These are phyloP conservation scores for Prunella strophiata DNA, from an alignment of 2,797 vertebrate species.

Conservation along the genomic window DNA sequence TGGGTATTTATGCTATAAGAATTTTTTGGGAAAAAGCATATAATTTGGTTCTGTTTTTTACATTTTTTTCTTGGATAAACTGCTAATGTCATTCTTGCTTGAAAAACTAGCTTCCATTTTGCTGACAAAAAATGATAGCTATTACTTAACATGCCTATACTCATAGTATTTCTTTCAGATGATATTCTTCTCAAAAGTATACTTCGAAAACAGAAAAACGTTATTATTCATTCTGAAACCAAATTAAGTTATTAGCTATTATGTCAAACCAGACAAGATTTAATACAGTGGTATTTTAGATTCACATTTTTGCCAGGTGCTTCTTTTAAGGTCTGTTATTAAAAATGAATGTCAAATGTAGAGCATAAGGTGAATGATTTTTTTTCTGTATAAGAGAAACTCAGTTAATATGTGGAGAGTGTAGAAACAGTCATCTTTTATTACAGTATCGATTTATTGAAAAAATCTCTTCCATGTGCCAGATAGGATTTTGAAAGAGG, in stretches of 20 bases:
- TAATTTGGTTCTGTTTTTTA: not conserved
- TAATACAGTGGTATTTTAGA: not conserved
- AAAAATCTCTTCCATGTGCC: not conserved
- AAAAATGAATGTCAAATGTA: not conserved
- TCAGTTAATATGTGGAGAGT: not conserved
- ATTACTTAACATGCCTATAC: not conserved
- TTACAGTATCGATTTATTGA: constrained; percentile 25
- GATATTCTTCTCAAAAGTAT: not conserved
- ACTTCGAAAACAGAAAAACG: not conserved
- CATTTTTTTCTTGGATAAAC: not conserved
- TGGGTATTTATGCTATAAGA: not conserved
- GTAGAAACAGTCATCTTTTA: not conserved
- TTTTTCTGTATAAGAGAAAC: not conserved
- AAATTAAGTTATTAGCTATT: not conserved
- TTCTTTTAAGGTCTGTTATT: not conserved
- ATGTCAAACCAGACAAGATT: not conserved
- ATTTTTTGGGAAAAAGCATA: not conserved
- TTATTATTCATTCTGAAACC: not conserved
- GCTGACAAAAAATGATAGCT: not conserved
- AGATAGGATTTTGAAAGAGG: not conserved
- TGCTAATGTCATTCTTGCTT: not conserved
- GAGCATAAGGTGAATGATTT: not conserved
- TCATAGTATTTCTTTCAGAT: not conserved
- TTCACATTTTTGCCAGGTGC: not conserved
- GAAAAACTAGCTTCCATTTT: not conserved